phyloP scores from a whole-genome alignment of 2,888 invertebrate species.

The Carpatolechia fugitivella region DNA sequence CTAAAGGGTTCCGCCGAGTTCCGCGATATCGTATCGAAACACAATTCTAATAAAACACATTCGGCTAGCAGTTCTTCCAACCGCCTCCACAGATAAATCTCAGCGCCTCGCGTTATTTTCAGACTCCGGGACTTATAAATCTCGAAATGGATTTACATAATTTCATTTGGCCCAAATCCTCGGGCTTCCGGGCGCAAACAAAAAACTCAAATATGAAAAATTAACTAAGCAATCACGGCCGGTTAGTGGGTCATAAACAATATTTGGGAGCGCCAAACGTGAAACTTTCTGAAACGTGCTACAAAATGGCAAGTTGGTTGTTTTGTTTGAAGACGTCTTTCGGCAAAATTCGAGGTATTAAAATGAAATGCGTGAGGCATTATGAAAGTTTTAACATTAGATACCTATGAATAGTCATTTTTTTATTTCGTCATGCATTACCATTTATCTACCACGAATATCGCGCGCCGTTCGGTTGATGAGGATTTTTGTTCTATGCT shows the following conservation, averaged over 20 bases:
- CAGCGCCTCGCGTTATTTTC: neutral
- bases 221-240: constrained; percentile 21
- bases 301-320: too few relatives aligned
- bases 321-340: too few relatives aligned
- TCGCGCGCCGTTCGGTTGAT: too few relatives aligned
- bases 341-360: too few relatives aligned
- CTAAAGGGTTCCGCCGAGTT: neutral
- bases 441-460: too few relatives aligned
- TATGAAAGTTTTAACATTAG: too few relatives aligned
- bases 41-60: constrained; percentile 19
- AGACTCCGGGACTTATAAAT: constrained; percentile 6
- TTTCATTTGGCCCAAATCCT: constrained; percentile 1
- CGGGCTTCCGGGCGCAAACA: neutral
- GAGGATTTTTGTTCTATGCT: too few relatives aligned
- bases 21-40: constrained; percentile 10
- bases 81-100: constrained; percentile 4
- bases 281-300: too few relatives aligned
- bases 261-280: neutral
- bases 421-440: too few relatives aligned
- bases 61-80: constrained; percentile 8
- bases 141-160: constrained; percentile 10
- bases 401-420: too few relatives aligned
- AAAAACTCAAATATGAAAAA: constrained; percentile 7
- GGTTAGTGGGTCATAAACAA: neutral
- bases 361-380: too few relatives aligned